A percentile compares a stretch with the other conserved stretches of the same genome.
phyloP scores from a whole-genome alignment of 2,797 vertebrate species.

The Sebastes oblongus region DNA sequence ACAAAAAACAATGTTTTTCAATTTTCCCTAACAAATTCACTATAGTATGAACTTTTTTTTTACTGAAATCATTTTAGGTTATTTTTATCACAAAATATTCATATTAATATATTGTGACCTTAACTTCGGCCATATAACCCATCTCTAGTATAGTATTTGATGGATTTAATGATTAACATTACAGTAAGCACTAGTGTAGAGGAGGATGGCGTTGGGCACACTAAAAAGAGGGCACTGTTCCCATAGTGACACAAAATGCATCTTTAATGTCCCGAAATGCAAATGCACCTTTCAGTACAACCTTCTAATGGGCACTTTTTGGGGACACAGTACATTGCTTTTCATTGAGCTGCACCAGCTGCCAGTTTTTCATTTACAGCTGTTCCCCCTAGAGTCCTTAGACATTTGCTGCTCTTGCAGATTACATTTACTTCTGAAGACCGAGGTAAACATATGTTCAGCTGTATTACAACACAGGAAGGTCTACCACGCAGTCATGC shows the following conservation, averaged over 20 bases:
- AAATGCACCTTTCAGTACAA: constrained; percentile 53
- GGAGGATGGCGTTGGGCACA: neutral
- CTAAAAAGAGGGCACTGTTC: constrained; percentile 20
- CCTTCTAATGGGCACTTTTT: constrained; percentile 65
- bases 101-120: neutral
- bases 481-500: constrained; percentile 44
- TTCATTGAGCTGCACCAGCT: constrained; percentile 72
- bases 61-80: neutral
- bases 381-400: constrained; percentile 68
- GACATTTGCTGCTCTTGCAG: constrained; percentile 66
- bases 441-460: constrained; percentile 76
- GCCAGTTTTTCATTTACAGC: constrained; percentile 74
- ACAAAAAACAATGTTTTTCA: too few species aligned
- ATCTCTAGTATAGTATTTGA: neutral
- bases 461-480: constrained; percentile 62
- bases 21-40: neutral
- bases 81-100: neutral
- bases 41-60: neutral
- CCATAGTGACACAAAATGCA: constrained; percentile 35
- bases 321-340: constrained; percentile 66
- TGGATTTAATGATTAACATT: neutral
- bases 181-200: neutral
- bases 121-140: neutral
- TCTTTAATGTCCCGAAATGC: constrained; percentile 62
- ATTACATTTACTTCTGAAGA: constrained; percentile 75